Percentiles rank a stretch among this genome's conserved stretches.
Conservation (phyloP, 2,888 invertebrate species). For the Bombyx huttoni region DNA sequence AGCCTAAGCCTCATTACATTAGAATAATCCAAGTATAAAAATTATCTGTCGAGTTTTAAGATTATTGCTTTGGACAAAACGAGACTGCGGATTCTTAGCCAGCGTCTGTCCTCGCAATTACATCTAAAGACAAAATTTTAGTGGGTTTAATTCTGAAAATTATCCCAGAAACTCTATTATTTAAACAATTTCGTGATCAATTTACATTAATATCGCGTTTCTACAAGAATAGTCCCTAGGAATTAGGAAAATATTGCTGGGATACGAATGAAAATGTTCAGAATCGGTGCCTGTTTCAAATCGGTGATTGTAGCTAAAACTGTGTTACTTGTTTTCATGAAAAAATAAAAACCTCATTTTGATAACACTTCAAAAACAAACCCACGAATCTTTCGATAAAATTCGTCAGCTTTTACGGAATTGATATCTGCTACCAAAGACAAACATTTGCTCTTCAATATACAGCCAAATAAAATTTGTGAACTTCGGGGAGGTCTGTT, state of each 20-base stretch:
- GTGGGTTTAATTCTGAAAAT: constrained; percentile 4
- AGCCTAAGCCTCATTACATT: background rate
- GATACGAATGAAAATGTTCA: too few species aligned
- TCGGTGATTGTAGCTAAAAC: too few species aligned
- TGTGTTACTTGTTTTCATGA: background rate
- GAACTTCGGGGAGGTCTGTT: constrained; percentile 9
- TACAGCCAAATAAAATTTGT: constrained; percentile 9
- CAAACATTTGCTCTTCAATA: constrained; percentile 17
- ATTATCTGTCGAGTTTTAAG: constrained; percentile 5
- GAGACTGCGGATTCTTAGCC: constrained; percentile 12
- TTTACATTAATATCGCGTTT: background rate
- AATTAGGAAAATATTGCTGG: too few species aligned
- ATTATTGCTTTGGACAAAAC: constrained; percentile 13
- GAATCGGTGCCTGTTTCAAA: too few species aligned
- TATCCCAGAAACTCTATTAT: background rate
- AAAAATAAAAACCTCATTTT: background rate
- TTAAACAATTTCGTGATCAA: background rate
- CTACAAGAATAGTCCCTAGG: too few species aligned
- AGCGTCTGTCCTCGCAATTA: constrained; percentile 7
- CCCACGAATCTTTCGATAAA: constrained; percentile 8
- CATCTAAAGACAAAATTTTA: constrained; percentile 7
- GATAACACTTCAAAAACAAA: constrained; percentile 4
- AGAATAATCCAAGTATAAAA: constrained; percentile 8
- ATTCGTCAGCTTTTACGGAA: constrained; percentile 12
- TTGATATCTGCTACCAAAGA: constrained; percentile 17